A percentile compares a stretch with the other conserved stretches of the same genome.
Conservation (phyloP, 2,797 vertebrate genomes). For the Gymnopithys bicolor region DNA sequence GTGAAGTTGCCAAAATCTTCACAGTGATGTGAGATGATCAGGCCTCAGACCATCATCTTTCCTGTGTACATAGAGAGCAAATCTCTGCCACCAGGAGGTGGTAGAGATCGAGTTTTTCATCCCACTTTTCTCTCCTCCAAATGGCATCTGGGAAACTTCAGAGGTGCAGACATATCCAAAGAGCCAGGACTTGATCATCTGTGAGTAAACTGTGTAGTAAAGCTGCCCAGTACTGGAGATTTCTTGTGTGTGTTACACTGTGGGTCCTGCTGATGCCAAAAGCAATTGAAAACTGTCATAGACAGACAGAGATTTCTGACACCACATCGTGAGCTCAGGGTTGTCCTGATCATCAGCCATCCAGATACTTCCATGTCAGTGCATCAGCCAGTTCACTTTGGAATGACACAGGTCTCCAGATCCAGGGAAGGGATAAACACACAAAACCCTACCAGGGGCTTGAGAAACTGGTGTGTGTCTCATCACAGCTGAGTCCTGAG, state of each 20-base stretch:
- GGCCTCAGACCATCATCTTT: background rate
- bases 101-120: background rate
- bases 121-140: background rate
- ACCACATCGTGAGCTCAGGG: background rate
- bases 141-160: background rate
- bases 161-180: background rate
- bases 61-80: background rate
- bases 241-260: background rate
- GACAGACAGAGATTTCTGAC: background rate
- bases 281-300: background rate
- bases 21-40: background rate
- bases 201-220: background rate
- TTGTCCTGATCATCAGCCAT: background rate
- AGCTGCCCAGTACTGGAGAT: background rate
- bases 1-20: background rate
- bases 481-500: background rate
- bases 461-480: background rate
- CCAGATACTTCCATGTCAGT: background rate
- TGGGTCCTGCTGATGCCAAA: background rate
- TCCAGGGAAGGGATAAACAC: background rate
- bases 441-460: background rate
- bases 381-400: background rate
- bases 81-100: slow-evolving; percentile 26
- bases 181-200: background rate
- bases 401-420: background rate